phyloP scores from a whole-genome alignment of 1,140 invertebrate genomes.

The Platorchestia sp. region DNA sequence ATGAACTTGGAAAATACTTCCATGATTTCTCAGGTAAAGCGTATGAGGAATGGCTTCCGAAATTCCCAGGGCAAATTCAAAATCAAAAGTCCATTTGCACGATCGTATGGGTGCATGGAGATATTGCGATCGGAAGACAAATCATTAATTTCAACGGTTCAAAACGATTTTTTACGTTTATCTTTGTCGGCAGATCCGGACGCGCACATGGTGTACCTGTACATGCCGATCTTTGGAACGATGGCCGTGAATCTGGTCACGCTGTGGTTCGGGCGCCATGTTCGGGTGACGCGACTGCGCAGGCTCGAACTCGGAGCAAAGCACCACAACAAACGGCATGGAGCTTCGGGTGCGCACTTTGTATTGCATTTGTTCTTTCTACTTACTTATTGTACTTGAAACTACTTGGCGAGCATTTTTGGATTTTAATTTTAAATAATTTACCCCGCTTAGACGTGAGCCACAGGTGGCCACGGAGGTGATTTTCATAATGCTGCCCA shows the following conservation, averaged over 20 bases:
- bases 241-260: neutral
- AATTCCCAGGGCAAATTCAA: neutral
- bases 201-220: constrained; percentile 41
- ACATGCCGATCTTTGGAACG: constrained; percentile 17
- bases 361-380: neutral
- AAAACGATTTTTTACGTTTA: neutral
- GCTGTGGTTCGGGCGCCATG: neutral
- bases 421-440: too few species aligned
- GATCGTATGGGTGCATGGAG: neutral
- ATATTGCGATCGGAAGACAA: neutral
- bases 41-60: neutral
- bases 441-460: too few species aligned
- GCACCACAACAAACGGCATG: constrained; percentile 23
- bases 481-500: too few species aligned
- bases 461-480: too few species aligned
- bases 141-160: neutral
- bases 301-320: constrained; percentile 33
- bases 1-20: neutral
- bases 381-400: too few species aligned
- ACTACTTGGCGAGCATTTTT: too few species aligned
- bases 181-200: neutral
- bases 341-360: neutral
- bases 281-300: neutral
- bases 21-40: too few species aligned
- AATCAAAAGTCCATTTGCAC: neutral